Evolutionary conservation across 2,797 vertebrate species (phyloP).

Genomic region (Parauchenoglanis ngamensis): DNA sequence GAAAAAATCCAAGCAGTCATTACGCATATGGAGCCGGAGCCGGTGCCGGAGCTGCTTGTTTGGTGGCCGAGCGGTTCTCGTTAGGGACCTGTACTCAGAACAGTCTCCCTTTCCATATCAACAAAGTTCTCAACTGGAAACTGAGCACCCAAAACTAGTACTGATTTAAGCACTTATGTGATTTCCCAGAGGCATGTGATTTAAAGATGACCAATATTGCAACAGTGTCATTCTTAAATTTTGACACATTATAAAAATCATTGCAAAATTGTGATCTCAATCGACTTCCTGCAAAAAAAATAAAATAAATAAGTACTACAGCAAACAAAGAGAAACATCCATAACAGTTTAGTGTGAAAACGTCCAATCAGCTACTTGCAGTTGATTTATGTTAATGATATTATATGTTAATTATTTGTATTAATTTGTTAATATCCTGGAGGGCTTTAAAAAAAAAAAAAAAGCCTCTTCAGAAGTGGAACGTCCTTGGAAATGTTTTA

Average conservation of each 20-base stretch:
- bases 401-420: no score
- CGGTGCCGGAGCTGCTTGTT: constrained; percentile 29
- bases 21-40: constrained; percentile 62
- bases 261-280: neutral
- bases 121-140: neutral
- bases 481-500: neutral
- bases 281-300: neutral
- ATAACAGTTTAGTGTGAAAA: neutral
- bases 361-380: neutral
- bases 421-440: no score
- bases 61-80: neutral
- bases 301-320: no score
- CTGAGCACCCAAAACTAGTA: neutral
- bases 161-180: neutral
- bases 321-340: neutral
- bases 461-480: neutral
- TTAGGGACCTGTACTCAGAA: neutral
- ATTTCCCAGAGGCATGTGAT: neutral
- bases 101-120: neutral
- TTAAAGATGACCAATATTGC: neutral
- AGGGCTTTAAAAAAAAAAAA: no score
- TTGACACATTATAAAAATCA: neutral
- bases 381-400: no score
- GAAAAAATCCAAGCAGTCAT: constrained; percentile 71
- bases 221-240: neutral